Percentiles rank a stretch among this genome's conserved stretches.
phyloP scores from a whole-genome alignment of 2,888 invertebrate species.

The Pemphredon lugubris region DNA sequence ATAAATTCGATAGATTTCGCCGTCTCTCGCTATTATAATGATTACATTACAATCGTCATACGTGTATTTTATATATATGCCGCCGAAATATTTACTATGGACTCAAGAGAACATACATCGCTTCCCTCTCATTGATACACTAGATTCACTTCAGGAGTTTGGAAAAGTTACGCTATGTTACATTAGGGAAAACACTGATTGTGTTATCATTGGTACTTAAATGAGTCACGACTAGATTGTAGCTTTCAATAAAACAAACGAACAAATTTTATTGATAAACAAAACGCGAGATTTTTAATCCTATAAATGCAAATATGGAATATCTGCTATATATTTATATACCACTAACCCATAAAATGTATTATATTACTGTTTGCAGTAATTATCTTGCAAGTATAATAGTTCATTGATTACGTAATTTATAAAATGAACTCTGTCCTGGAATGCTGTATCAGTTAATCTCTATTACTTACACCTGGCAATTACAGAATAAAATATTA shows the following conservation, averaged over 20 bases:
- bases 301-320: background rate
- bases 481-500: constrained; percentile 55
- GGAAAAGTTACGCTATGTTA: background rate
- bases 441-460: constrained; percentile 30
- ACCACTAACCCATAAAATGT: constrained; percentile 30
- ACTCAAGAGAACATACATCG: constrained; percentile 5
- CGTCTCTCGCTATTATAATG: constrained; percentile 12
- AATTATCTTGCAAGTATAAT: constrained; percentile 26
- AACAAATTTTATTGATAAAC: constrained; percentile 10
- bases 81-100: background rate
- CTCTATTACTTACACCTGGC: constrained; percentile 33
- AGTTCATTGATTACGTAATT: constrained; percentile 21
- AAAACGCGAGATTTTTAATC: constrained; percentile 10
- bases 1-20: constrained; percentile 26
- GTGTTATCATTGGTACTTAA: background rate
- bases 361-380: constrained; percentile 6
- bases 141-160: constrained; percentile 8
- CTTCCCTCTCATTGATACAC: constrained; percentile 8
- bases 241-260: constrained; percentile 5
- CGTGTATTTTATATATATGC: constrained; percentile 4
- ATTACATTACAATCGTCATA: constrained; percentile 29
- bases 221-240: background rate
- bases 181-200: constrained; percentile 9
- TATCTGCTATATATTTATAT: constrained; percentile 17
- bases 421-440: constrained; percentile 24